Percentiles rank a stretch among this genome's conserved stretches.
Conservation (phyloP, 2,113 vertebrate species). For the Urocolius indicus region DNA sequence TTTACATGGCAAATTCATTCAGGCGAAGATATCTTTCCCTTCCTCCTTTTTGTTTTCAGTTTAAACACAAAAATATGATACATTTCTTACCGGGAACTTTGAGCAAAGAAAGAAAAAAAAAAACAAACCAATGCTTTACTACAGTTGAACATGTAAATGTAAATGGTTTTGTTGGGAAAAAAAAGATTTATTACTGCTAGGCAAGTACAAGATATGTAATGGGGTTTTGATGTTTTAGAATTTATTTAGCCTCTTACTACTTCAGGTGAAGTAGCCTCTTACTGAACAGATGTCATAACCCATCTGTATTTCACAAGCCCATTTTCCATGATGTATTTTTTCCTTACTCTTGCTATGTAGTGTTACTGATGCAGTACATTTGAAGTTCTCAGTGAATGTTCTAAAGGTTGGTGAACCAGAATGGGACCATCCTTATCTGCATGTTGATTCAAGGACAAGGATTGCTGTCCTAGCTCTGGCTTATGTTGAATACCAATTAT, state of each 20-base stretch:
- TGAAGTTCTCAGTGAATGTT: conserved; percentile 73
- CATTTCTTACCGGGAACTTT: conserved; percentile 65
- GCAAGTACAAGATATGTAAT: conserved; percentile 51
- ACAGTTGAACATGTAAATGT: conserved; percentile 41
- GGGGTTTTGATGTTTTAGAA: conserved; percentile 40
- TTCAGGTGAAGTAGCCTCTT: not conserved
- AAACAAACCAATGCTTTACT: not conserved
- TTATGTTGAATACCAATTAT: conserved; percentile 71
- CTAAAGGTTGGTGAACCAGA: conserved; percentile 70
- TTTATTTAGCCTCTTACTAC: conserved; percentile 55
- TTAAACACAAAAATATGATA: conserved; percentile 40
- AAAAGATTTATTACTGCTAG: conserved; percentile 64
- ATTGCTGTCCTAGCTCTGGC: conserved; percentile 71
- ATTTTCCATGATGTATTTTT: conserved; percentile 51
- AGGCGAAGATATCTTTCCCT: not conserved
- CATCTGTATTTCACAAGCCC: conserved; percentile 56
- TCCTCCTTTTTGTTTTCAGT: not conserved
- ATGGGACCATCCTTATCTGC: conserved; percentile 50
- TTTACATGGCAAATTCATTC: conserved; percentile 37
- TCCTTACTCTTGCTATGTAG: conserved; percentile 77
- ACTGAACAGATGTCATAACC: conserved; percentile 39
- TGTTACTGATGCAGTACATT: conserved; percentile 77
- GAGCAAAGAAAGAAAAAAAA: not conserved
- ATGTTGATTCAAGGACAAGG: conserved; percentile 67
- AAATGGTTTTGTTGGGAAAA: conserved; percentile 71